Conservation (phyloP, 2,113 vertebrate genomes). For the Lathamus discolor region DNA sequence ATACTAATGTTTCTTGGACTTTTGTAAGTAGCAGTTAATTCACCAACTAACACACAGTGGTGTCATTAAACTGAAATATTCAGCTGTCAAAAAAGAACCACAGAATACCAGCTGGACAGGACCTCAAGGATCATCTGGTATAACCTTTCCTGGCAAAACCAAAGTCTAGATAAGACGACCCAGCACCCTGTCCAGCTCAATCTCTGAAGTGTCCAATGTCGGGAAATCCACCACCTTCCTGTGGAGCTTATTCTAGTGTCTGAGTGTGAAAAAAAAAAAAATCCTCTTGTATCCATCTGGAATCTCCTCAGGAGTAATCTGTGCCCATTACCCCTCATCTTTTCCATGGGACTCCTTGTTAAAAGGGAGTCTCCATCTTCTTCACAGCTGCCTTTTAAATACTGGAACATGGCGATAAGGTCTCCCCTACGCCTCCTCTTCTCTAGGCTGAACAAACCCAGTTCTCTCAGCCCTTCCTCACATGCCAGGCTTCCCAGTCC, state of each 20-base stretch:
- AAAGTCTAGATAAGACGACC: neutral
- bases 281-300: neutral
- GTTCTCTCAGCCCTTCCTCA: neutral
- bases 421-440: neutral
- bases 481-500: neutral
- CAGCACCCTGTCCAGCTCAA: neutral
- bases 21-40: neutral
- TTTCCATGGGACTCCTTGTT: neutral
- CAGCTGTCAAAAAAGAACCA: neutral
- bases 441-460: neutral
- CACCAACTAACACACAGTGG: neutral
- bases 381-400: neutral
- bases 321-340: neutral
- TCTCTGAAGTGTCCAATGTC: neutral
- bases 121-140: neutral
- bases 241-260: neutral
- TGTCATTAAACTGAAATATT: neutral
- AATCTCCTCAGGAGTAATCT: neutral
- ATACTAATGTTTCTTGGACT: neutral
- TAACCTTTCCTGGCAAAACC: neutral
- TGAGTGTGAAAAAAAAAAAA: neutral
- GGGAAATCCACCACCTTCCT: neutral
- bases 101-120: neutral
- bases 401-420: neutral
- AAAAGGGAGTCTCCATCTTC: neutral